Conservation (phyloP, 2,113 vertebrate species). For the Pachypanchax playfairii region DNA sequence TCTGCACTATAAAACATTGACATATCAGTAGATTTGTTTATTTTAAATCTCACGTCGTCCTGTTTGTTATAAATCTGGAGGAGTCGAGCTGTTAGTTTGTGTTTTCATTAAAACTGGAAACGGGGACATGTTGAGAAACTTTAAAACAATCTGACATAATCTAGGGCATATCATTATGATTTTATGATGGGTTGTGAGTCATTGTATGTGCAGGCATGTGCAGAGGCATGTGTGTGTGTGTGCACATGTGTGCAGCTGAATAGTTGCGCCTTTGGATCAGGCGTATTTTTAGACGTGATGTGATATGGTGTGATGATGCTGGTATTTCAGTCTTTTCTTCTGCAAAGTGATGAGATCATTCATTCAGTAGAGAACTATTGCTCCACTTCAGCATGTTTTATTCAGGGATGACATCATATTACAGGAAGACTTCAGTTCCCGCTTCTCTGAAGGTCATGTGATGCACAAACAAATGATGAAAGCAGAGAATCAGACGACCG, state of each 20-base stretch:
- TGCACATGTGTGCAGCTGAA: slow-evolving; percentile 3
- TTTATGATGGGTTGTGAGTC: slow-evolving; percentile 49
- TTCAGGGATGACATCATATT: slow-evolving; percentile 75
- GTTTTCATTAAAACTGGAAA: not conserved
- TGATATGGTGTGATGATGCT: slow-evolving; percentile 44
- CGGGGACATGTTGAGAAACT: not conserved
- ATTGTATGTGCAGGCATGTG: not conserved
- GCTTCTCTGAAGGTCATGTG: slow-evolving; percentile 48
- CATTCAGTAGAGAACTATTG: slow-evolving; percentile 40
- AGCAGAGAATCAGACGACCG: not conserved
- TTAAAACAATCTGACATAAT: slow-evolving; percentile 31
- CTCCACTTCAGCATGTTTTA: slow-evolving; percentile 66
- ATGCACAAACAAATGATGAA: slow-evolving; percentile 28
- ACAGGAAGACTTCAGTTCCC: slow-evolving; percentile 53
- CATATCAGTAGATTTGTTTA: not conserved
- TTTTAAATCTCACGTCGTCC: not conserved
- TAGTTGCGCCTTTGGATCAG: slow-evolving; percentile 20
- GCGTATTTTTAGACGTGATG: slow-evolving; percentile 46
- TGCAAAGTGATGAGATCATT: slow-evolving; percentile 68
- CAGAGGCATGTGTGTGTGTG: not conserved
- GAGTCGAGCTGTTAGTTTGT: not conserved
- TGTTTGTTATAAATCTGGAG: not conserved
- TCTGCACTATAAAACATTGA: not conserved
- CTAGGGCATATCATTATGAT: slow-evolving; percentile 23
- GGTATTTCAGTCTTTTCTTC: slow-evolving; percentile 40